Evolutionary conservation across 2,113 vertebrate species (phyloP).

Genomic region (Poeciliopsis turrubarensis): DNA sequence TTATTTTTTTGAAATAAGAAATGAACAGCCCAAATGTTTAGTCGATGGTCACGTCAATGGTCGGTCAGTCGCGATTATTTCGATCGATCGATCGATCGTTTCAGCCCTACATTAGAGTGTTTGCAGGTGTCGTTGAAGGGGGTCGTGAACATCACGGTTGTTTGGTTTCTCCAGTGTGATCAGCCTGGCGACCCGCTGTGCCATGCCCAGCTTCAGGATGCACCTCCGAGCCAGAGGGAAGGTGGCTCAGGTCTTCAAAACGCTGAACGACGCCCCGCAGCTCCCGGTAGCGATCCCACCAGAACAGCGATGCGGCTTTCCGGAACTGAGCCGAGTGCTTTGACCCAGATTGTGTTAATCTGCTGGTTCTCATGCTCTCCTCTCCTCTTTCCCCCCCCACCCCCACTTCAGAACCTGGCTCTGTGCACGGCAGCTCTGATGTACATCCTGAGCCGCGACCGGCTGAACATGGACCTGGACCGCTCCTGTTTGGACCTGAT

Average conservation of each 20-base stretch:
- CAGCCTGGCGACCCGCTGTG: conserved; percentile 96
- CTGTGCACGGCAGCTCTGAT: conserved; percentile 97
- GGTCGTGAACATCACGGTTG: not conserved
- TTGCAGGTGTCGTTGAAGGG: too few relatives aligned
- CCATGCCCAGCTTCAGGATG: conserved; percentile 99
- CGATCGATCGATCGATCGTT: too few relatives aligned
- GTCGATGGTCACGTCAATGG: too few relatives aligned
- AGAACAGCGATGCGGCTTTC: too few relatives aligned
- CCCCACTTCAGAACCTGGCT: conserved; percentile 87
- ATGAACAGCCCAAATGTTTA: too few relatives aligned
- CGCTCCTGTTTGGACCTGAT: conserved; percentile 95
- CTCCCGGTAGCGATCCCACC: conserved; percentile 83
- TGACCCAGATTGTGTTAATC: too few relatives aligned
- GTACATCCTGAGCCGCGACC: conserved; percentile 96
- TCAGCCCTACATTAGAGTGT: not conserved
- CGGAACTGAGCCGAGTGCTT: too few relatives aligned
- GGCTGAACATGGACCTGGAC: conserved; percentile 94
- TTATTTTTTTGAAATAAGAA: too few relatives aligned
- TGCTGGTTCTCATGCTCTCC: not conserved
- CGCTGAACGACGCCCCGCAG: conserved; percentile 94
- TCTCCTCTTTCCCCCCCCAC: too few relatives aligned
- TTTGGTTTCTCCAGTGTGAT: conserved; percentile 85
- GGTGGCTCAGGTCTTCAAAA: conserved; percentile 98
- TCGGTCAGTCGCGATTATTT: too few relatives aligned
- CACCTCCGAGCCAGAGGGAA: conserved; percentile 96